Evolutionary conservation across 35 echinoderm and acorn worm genomes (phyloP).

Genomic region (Chiridota heheva): DNA sequence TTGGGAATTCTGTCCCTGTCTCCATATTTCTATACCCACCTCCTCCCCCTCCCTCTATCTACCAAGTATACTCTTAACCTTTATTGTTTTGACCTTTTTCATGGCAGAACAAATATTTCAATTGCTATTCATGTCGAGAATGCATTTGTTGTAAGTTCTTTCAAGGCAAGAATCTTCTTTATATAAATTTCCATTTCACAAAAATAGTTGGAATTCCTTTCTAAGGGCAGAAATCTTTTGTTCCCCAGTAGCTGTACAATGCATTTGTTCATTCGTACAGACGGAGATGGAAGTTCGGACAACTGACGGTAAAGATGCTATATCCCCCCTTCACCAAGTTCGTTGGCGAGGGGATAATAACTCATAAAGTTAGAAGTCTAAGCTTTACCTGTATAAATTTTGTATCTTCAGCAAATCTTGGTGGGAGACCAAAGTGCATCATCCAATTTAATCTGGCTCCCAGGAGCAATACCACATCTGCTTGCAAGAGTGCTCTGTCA

Average conservation of each 20-base stretch:
- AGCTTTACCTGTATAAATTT: constrained; percentile 87
- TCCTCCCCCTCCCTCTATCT: neutral
- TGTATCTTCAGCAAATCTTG: constrained; percentile 49
- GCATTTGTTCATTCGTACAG: neutral
- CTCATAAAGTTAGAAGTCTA: neutral
- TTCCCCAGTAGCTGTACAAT: neutral
- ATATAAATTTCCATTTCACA: too few relatives aligned
- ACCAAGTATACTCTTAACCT: neutral
- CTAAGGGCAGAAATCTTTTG: neutral
- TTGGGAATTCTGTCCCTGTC: neutral
- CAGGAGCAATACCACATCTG: constrained; percentile 82
- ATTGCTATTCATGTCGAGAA: too few relatives aligned
- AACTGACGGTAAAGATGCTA: neutral
- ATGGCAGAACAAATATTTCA: too few relatives aligned
- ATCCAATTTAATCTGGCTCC: constrained; percentile 87
- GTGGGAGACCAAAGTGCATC: constrained; percentile 84
- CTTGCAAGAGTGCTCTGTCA: constrained; percentile 85
- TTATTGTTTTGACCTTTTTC: neutral
- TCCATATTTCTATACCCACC: neutral
- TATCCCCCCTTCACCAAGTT: neutral
- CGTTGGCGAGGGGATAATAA: neutral
- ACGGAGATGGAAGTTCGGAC: neutral
- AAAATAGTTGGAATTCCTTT: neutral
- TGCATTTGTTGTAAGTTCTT: too few relatives aligned
- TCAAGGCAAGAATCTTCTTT: too few relatives aligned